phyloP scores from a whole-genome alignment of 2,888 invertebrate species.

The Hyalella azteca region DNA sequence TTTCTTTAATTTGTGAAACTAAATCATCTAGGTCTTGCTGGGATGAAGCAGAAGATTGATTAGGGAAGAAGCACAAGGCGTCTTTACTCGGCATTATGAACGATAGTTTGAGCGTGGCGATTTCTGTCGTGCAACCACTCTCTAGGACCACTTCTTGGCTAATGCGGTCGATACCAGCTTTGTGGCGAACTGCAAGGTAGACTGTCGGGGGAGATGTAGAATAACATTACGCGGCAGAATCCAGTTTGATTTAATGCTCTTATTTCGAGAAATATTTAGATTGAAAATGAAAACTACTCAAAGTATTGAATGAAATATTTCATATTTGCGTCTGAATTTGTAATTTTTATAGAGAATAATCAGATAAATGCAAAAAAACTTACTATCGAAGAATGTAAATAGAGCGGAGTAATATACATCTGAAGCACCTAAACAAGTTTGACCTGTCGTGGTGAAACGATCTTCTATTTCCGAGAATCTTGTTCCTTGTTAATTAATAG shows the following conservation, averaged over 20 bases:
- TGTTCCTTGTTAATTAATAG: too few species aligned
- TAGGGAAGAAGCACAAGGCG: constrained; percentile 59
- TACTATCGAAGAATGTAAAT: constrained; percentile 51
- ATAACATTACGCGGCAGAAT: constrained; percentile 48
- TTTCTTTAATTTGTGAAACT: constrained; percentile 73
- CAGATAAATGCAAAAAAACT: neutral
- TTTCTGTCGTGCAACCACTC: constrained; percentile 9
- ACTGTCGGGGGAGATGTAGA: neutral
- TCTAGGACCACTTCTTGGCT: constrained; percentile 32
- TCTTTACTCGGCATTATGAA: constrained; percentile 61
- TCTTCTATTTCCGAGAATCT: too few species aligned
- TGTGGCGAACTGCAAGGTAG: constrained; percentile 25
- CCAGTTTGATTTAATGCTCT: constrained; percentile 41
- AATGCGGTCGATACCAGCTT: constrained; percentile 39
- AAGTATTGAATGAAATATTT: constrained; percentile 35
- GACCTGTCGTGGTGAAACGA: constrained; percentile 52
- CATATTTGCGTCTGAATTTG: neutral
- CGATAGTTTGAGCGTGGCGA: neutral
- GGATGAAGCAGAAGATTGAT: constrained; percentile 62
- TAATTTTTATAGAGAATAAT: neutral
- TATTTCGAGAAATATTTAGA: constrained; percentile 52
- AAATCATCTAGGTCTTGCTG: constrained; percentile 71
- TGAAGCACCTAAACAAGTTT: constrained; percentile 55
- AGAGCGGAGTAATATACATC: constrained; percentile 53
- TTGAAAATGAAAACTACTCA: constrained; percentile 30